A percentile compares a stretch with the other conserved stretches of the same genome.
Conservation (phyloP, 2,797 vertebrate genomes). For the Anabas testudineus region DNA sequence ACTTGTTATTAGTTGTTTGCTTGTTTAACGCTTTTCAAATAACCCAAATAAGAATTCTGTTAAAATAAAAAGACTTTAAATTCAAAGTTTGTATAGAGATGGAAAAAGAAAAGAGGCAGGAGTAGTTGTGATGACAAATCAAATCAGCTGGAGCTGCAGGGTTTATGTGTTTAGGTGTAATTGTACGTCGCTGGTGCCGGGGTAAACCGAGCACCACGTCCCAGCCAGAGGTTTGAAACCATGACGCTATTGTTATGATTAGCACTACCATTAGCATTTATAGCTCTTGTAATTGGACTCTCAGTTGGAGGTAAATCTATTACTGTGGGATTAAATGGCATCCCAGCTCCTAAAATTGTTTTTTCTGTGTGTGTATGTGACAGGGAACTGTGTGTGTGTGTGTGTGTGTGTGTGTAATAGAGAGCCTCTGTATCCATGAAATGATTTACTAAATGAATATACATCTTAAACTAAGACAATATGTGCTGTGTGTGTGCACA, state of each 20-base stretch:
- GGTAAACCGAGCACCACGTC: slow-evolving; percentile 41
- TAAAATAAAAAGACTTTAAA: no score
- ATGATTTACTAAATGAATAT: slow-evolving; percentile 34
- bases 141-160: slow-evolving; percentile 45
- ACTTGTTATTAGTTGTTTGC: no score
- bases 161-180: slow-evolving; percentile 61
- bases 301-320: slow-evolving; percentile 70
- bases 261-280: slow-evolving; percentile 72
- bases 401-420: neutral
- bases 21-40: no score
- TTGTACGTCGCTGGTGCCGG: slow-evolving; percentile 27
- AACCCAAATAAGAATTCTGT: no score
- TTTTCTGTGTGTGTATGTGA: neutral
- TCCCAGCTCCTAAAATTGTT: slow-evolving; percentile 33
- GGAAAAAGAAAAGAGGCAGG: neutral
- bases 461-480: slow-evolving; percentile 35
- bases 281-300: slow-evolving; percentile 74
- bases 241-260: slow-evolving; percentile 62
- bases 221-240: slow-evolving; percentile 47
- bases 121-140: slow-evolving; percentile 43
- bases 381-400: neutral
- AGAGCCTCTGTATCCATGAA: slow-evolving; percentile 22
- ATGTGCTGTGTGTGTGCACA: slow-evolving; percentile 17
- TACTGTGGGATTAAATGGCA: slow-evolving; percentile 58
- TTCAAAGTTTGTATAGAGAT: neutral